These are phyloP conservation scores for Macroteleia sp. DNA, from an alignment of 2,888 invertebrate genomes.

Conservation along the genomic window DNA sequence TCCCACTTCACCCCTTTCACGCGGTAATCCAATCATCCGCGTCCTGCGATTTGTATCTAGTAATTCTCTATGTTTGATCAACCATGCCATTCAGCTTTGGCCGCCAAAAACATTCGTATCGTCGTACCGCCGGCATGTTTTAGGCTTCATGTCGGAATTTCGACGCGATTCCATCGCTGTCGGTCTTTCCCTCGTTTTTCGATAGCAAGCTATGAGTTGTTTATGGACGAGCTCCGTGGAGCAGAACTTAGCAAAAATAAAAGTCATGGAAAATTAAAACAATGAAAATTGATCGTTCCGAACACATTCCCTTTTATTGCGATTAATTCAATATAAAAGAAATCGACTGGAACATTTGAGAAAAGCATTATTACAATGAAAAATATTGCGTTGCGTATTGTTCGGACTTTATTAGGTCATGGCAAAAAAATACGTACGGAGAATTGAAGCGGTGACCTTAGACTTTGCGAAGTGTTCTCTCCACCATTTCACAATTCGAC, in stretches of 20 bases:
- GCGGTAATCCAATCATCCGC: slow-evolving; percentile 79
- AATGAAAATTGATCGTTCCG: no score
- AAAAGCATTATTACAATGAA: not conserved
- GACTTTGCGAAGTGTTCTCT: not conserved
- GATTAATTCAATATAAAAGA: not conserved
- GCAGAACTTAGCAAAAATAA: no score
- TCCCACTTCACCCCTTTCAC: slow-evolving; percentile 67
- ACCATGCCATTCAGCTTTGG: slow-evolving; percentile 70
- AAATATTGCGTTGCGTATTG: not conserved
- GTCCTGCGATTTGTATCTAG: slow-evolving; percentile 78
- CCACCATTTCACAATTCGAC: no score
- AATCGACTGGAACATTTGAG: not conserved
- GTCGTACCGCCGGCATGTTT: slow-evolving; percentile 35
- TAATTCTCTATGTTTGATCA: slow-evolving; percentile 78
- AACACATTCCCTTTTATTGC: no score
- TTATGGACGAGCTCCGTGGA: not conserved
- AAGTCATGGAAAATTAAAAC: no score
- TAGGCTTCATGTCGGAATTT: slow-evolving; percentile 49
- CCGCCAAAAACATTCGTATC: slow-evolving; percentile 60
- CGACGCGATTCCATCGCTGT: slow-evolving; percentile 11
- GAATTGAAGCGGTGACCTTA: not conserved
- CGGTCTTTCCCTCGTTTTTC: slow-evolving; percentile 9
- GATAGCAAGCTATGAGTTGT: not conserved
- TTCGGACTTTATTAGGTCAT: not conserved
- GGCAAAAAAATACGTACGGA: not conserved